phyloP scores from a whole-genome alignment of 2,888 invertebrate species.

The Troides helena region DNA sequence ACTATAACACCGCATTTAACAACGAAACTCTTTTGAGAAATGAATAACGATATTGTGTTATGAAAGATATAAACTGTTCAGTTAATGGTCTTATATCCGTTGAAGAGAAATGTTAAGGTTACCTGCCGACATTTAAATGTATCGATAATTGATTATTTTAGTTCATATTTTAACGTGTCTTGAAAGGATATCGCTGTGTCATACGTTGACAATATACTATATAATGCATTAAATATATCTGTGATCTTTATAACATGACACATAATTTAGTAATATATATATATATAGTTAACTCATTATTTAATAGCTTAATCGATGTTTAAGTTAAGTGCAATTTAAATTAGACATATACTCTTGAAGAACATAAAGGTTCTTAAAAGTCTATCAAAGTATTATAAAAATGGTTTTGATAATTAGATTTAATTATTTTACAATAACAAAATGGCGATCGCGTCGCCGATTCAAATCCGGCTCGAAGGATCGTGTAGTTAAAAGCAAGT shows the following conservation, averaged over 20 bases:
- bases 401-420: too few species aligned
- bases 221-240: neutral
- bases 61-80: conserved; percentile 18
- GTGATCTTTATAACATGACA: neutral
- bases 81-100: conserved; percentile 16
- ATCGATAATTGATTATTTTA: conserved; percentile 11
- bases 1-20: conserved; percentile 22
- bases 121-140: conserved; percentile 19
- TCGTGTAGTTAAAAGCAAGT: too few species aligned
- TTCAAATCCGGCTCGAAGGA: too few species aligned
- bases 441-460: too few species aligned
- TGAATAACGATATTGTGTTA: conserved; percentile 16
- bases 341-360: too few species aligned
- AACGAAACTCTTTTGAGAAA: conserved; percentile 17
- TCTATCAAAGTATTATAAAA: too few species aligned
- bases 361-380: too few species aligned
- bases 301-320: too few species aligned
- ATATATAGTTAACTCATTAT: neutral
- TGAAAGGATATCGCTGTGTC: neutral
- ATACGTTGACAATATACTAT: neutral
- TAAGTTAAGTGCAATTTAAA: too few species aligned
- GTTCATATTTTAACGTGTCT: neutral
- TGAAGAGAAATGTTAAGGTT: conserved; percentile 21
- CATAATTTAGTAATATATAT: neutral
- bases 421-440: too few species aligned